phyloP scores from a whole-genome alignment of 2,797 vertebrate genomes.

The Anguilla megastoma region DNA sequence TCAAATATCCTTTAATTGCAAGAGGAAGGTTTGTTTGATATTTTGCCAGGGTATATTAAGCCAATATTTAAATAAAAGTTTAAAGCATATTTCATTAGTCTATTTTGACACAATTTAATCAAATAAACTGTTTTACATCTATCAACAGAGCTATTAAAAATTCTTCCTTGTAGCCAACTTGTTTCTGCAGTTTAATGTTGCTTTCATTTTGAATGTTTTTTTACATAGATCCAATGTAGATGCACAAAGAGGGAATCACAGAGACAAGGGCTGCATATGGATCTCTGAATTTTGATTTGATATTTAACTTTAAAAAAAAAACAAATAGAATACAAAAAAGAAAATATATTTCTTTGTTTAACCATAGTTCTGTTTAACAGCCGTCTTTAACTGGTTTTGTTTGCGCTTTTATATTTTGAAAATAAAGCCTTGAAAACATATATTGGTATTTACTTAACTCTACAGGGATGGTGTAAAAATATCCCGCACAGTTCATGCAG shows the following conservation, averaged over 20 bases:
- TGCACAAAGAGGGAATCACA: no score
- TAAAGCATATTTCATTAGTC: no score
- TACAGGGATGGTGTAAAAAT: constrained; percentile 19
- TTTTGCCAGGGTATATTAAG: not conserved
- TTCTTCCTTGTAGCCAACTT: not conserved
- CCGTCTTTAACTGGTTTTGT: not conserved
- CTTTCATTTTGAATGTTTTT: no score
- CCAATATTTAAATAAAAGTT: no score
- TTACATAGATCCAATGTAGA: no score
- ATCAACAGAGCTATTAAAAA: not conserved
- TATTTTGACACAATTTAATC: not conserved
- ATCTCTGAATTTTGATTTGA: no score
- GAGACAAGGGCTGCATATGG: no score
- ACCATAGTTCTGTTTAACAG: not conserved
- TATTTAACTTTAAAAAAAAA: no score
- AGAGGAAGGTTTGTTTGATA: not conserved
- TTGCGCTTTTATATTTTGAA: not conserved
- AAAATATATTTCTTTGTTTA: not conserved
- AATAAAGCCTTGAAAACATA: not conserved
- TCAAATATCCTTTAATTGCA: not conserved
- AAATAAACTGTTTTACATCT: not conserved
- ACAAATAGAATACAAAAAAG: no score
- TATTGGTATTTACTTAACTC: not conserved
- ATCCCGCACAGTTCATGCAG: not conserved
- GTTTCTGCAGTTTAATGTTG: no score